phyloP scores from a whole-genome alignment of 2,797 vertebrate genomes.

The Chelidonichthys spinosus region DNA sequence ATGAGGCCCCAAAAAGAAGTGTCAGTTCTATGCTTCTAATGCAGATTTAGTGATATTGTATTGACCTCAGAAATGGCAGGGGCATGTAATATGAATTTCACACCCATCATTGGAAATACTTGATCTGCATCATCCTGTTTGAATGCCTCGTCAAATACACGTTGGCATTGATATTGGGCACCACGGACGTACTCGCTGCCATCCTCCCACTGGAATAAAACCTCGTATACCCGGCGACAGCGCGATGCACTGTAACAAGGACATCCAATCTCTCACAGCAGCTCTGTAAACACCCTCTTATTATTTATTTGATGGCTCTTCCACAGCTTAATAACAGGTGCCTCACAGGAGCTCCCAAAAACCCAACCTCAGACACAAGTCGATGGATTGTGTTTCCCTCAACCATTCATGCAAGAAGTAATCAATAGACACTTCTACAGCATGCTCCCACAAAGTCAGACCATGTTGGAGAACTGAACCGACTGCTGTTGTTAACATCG shows the following conservation, averaged over 20 bases:
- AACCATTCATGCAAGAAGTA: conserved; percentile 81
- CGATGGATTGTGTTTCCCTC: conserved; percentile 67
- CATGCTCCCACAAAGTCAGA: conserved; percentile 72
- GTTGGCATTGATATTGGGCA: background rate
- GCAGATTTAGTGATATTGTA: background rate
- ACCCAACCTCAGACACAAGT: conserved; percentile 63
- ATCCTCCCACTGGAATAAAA: conserved; percentile 23
- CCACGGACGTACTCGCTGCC: conserved; percentile 8
- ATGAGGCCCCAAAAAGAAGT: too few relatives aligned
- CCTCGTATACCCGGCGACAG: background rate
- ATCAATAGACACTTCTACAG: conserved; percentile 83
- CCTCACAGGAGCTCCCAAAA: conserved; percentile 35
- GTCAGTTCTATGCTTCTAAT: background rate
- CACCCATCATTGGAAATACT: background rate
- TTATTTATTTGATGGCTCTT: conserved; percentile 42
- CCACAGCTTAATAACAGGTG: conserved; percentile 12
- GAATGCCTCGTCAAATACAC: conserved; percentile 9
- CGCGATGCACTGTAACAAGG: background rate
- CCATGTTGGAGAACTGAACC: conserved; percentile 64
- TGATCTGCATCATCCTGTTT: background rate
- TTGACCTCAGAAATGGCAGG: background rate
- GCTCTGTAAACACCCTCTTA: conserved; percentile 10
- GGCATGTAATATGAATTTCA: background rate
- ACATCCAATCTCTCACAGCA: background rate
- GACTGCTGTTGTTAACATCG: conserved; percentile 46